Evolutionary conservation across 1,140 invertebrate species (phyloP), one percentile per base, ranked within the genome.

Genomic region (Ips typographus): DNA sequence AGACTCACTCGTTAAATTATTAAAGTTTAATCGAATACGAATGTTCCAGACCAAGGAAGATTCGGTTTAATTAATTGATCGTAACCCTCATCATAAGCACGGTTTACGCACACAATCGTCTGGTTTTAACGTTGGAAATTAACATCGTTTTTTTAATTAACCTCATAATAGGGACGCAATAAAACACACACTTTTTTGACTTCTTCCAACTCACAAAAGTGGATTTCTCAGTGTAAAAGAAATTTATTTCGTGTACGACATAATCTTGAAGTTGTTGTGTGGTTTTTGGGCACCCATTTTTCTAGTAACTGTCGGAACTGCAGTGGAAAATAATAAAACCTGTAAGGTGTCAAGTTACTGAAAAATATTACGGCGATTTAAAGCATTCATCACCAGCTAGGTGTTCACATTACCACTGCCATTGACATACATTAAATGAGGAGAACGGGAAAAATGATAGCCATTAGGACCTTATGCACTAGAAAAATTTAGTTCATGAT

Each of bases 311-410:
- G 65, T 68, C 65, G 65, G 65, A 60, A 68, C 56, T 44, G 40
- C 57, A 37, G 58, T 68, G 60, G 60, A 68, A 67, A 68, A 68
- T 68, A 68, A 68, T 68, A 60, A 60, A 60, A 59, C 65, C 65
- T 68, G 65, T 68, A 60, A 68, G 44, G 65, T 60, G 65, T 68
- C 65, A 68, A 68, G 65, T 68, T 68, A 53, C 65, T 40, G 57
- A 68, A 68, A 68, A 68, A 68, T 68, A 68, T 68, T 68, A 68
- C 65, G 53, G 44, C 65, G 44, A 68, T 68, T 59, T 60, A 60
- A 68, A 39, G 65, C 65, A 68, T 68, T 60, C 65, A 68, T 68
- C 65, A 68, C 65, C 47, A 60, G 57, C 51, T 59, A 53, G 65
- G 65, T 60, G 65, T 60, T 68, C 44, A 52, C 52, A 68, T 68